Base-by-base conservation (phyloP, 1,140 invertebrate species). In the Drosophila ogumai region DNA sequence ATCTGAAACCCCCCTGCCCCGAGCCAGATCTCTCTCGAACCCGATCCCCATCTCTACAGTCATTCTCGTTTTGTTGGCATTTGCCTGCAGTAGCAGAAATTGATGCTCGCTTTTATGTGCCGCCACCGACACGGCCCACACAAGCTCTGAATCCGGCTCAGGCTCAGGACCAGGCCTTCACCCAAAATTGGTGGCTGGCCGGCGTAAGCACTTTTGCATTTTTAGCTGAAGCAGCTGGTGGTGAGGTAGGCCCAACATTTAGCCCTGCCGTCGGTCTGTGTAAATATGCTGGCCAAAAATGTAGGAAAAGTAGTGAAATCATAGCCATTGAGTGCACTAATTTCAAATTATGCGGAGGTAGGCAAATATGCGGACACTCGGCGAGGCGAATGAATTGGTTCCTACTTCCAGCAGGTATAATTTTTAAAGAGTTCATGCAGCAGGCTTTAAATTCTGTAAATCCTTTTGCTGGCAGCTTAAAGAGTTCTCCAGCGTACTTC, bases 301-400 rank as follows among this genome's bases (percentile, higher is more conserved):
- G 78, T 66, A 46, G 77, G 63, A 59, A 75, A 75, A 80, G 59
- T 61, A 64, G 80, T 72, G 71, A 82, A 79, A 84, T 81, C 73
- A 80, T 84, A 75, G 77, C 84, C 85, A 88, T 84, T 90, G 73
- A 90, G 85, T 88, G 84, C 84, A 90, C 81, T 88, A 88, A 88
- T 88, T 88, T 90, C 76, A 90, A 90, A 88, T 88, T 88, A 88
- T 88, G 84, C 85, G 77, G 77, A 90, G 68, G 72, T 90, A 84
- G 68, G 80, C 84, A 88, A 84, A 82, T 80, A 84, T 88, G 75
- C 72, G 65, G 60, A 72, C 65, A 34, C 34, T 67, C 28, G 57
- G 50, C 52, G 44, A 34, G 13, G 17, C n/a, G 52, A 72, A 50
- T 50, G 52, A 50, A 72, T 72, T 72, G 66, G 66, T 49, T 36